phyloP scores from a whole-genome alignment of 2,113 vertebrate species.

The Melanerpes aurifrons region DNA sequence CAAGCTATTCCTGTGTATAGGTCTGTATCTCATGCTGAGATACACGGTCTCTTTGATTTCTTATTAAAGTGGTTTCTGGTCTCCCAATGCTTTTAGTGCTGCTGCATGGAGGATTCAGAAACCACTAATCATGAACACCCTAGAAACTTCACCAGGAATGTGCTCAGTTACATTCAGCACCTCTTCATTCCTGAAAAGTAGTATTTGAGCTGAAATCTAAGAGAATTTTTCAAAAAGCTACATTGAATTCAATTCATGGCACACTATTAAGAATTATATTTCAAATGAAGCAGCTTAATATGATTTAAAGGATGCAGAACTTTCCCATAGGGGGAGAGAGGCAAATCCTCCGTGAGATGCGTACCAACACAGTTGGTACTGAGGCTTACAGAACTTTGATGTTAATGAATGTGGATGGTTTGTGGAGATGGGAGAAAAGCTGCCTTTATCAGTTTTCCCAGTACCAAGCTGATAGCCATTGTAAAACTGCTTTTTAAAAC shows the following conservation, averaged over 20 bases:
- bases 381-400: constrained; percentile 72
- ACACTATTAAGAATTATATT: constrained; percentile 72
- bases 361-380: constrained; percentile 64
- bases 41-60: constrained; percentile 62
- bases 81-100: constrained; percentile 38
- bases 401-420: constrained; percentile 71
- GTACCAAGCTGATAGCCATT: constrained; percentile 64
- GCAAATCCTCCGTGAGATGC: constrained; percentile 75
- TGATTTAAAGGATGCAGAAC: constrained; percentile 74
- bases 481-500: constrained; percentile 64
- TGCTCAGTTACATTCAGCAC: constrained; percentile 12
- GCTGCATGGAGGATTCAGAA: constrained; percentile 48
- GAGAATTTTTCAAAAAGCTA: constrained; percentile 70
- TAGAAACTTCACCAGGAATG: constrained; percentile 61
- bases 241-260: constrained; percentile 58
- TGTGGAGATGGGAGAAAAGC: constrained; percentile 60
- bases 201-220: constrained; percentile 62
- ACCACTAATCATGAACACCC: background rate
- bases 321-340: constrained; percentile 72
- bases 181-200: constrained; percentile 50
- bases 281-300: constrained; percentile 75
- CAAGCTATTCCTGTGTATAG: background rate
- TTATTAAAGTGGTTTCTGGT: constrained; percentile 61
- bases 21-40: constrained; percentile 44
- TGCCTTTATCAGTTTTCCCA: constrained; percentile 66